These are phyloP conservation scores for Galbula dea DNA, from an alignment of 2,113 vertebrate species.

Conservation along the genomic window DNA sequence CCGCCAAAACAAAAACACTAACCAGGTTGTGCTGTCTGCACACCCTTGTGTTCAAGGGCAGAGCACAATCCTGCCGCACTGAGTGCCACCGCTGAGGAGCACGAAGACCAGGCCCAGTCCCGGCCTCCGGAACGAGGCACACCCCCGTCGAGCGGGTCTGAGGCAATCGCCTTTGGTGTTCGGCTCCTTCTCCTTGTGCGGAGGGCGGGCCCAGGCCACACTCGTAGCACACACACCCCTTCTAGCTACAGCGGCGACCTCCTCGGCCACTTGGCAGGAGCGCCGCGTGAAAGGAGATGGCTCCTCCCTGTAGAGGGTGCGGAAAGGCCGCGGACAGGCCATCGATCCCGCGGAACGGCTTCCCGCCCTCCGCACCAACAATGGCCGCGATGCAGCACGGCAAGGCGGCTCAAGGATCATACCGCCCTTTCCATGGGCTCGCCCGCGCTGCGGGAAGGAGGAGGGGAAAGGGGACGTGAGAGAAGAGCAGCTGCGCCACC, in stretches of 20 bases:
- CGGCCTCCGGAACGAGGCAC: fast-evolving
- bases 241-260: not conserved
- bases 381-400: not conserved
- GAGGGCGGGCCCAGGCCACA: fast-evolving
- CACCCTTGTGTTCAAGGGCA: not conserved
- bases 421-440: not conserved
- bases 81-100: not conserved
- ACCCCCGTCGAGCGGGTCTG: no score
- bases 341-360: fast-evolving
- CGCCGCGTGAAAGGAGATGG: no score
- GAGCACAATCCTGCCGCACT: no score
- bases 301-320: no score
- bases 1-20: no score
- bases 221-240: no score
- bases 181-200: not conserved
- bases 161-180: no score
- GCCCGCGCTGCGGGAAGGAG: not conserved
- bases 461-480: not conserved
- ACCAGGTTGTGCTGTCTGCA: fast-evolving
- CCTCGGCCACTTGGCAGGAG: not conserved
- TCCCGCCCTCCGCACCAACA: not conserved
- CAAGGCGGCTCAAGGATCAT: no score
- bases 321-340: no score
- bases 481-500: no score
- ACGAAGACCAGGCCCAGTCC: no score